Evolutionary conservation across 2,797 vertebrate genomes (phyloP), one percentile per base, ranked within the genome.

Genomic region (Centropyge bicolor): DNA sequence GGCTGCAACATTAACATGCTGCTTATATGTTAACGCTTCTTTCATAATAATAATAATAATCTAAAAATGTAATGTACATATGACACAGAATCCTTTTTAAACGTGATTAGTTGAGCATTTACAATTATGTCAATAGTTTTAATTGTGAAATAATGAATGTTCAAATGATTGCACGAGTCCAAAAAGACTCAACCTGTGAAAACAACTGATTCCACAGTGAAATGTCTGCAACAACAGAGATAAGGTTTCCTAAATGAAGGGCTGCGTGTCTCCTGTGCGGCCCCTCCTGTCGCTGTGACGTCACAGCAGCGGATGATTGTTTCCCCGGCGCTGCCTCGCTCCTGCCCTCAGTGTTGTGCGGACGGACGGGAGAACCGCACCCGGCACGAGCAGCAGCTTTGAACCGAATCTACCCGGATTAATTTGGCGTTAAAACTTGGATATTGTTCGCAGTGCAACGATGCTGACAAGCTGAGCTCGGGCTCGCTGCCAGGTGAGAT

Each of bases 291-390:
- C 12, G 1, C 2, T 14, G 35, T 12, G 0, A 78, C 81, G 79
- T 86, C 79, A 70, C 36, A 41, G 69, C 13, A 48, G 86, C 57
- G 60, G 54, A 45, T 10, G 27, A 4, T 31, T 31, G 27, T 31
- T 12, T 59, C 24, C 17, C 20, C 14, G 6, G 43, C 7, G 27
- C 66, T 36, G n/a, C n/a, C 1, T 2, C 20, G 20, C 16, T 24
- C 3, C 4, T 3, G 1, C 19, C 16, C 14, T 16, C 54, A 76
- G 14, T 60, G 27, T 35, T 36, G 3, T 0, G 9, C n/a, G 8
- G 49, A 8, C 70, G 22, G 0, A 4, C 4, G 3, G 7, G 13
- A 0, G 0, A 0, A 0, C 0, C 0, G 0, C 6, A 1, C 1
- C 0, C 5, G 0, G 3, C 0, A 2, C 3, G 0, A 8, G 7